Evolutionary conservation across 1,140 invertebrate species (phyloP), one percentile per base, ranked within the genome.

Genomic region (Contarinia nasturtii): DNA sequence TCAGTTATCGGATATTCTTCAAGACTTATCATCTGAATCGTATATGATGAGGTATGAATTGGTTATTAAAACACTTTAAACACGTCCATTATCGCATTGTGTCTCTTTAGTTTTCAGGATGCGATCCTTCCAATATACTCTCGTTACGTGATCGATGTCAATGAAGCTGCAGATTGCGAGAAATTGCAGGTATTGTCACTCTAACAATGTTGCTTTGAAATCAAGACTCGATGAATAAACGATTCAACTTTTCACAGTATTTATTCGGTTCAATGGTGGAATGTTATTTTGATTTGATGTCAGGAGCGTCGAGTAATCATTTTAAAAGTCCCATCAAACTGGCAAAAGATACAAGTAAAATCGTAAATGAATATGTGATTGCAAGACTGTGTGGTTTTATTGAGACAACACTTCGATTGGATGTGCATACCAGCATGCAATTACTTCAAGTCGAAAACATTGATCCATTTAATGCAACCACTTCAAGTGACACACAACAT

Each of bases 391-490:
- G 86, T 60, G 77, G 79, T 50, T 77, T 84, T 53, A 80, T 96
- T 51, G 93, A 98, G 68, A 92, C 80, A 2, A 86, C 91, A 63
- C 68, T 97, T 33, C 74, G 93, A 37, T 65, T 96, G 8, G 82
- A 88, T 50, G 89, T 86, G 18, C 88, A 96, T 67, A 77, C 84
- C 2, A 89, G 95, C 67, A 71, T 97, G 21, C 82, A 92, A 54
- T 62, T 90, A 2, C 80, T 88, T 8, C 56, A 58, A n/a, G 36
- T n/a, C 3, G 17, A 38, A n/a, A 38, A 38, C 17, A 17, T 5
- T 38, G 36, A 17, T 38, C 36, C 41, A 42, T 20, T 42, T 19
- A 4, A 14, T 4, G 18, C 2, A 4, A 42, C 19, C 19, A 7
- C 15, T 10, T 2, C 19, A 11, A 18, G 12, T 42, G 5, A 19